Base-by-base conservation (phyloP, 2,797 vertebrate genomes). In the Sebastes trivittatus region DNA sequence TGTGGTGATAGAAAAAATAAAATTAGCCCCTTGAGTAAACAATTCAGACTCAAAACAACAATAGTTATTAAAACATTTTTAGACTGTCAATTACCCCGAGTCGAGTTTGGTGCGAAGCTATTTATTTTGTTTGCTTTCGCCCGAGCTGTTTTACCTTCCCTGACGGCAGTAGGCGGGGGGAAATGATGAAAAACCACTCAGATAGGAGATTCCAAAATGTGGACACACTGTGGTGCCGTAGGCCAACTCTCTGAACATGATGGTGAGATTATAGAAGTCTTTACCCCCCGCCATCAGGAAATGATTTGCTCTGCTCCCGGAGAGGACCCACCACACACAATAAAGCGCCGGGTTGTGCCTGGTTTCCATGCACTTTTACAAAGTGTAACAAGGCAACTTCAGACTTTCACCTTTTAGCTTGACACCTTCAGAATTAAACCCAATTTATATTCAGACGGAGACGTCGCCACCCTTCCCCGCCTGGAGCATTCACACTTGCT, bases 171-270 rank as follows among this genome's bases (percentile, higher is more conserved):
- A 72, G 86, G 89, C 14, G 70, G 82, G 65, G 65, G 75, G 56
- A 77, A 75, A 84, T 89, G 91, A 94, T 94, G 91, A 88, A 91
- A 92, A 94, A 87, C 81, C 89, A 89, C 86, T 92, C 90, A 90
- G 90, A 94, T 89, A 90, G 87, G 89, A 93, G 87, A 92, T 89
- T 92, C 89, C 90, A 89, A 94, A 92, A 93, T 92, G 93, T 92
- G 85, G 87, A 88, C 85, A 70, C 87, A 79, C 86, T 76, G 88
- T 7, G 81, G 79, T 36, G 87, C 93, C 91, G 78, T 27, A 29
- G 90, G 93, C 88, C 80, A 77, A 64, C 77, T 90, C 84, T 94
- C 84, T 91, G 88, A 94, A 91, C 90, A 85, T 11, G 88, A 92
- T 89, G 89, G 72, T 55, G 84, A 87, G 89, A 92, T 91, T 89